These are phyloP conservation scores for Hermaeophaga mercurialis DNA, from an alignment of 2,888 invertebrate species.

Conservation along the genomic window DNA sequence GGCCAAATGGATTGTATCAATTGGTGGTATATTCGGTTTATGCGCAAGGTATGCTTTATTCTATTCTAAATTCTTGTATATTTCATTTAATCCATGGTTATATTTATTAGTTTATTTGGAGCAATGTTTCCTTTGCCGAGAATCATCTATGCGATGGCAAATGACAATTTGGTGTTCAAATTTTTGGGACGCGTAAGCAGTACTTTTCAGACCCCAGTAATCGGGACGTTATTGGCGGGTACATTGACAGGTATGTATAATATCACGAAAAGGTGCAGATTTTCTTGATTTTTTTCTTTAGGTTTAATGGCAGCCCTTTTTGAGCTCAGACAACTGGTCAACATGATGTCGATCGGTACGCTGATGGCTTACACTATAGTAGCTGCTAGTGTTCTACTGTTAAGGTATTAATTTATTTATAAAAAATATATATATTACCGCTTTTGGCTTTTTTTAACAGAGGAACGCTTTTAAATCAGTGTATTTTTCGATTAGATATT, in stretches of 20 bases:
- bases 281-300: slow-evolving; percentile 37
- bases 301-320: slow-evolving; percentile 71
- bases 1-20: slow-evolving; percentile 81
- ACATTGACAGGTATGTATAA: slow-evolving; percentile 30
- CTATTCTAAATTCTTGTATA: no score
- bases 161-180: slow-evolving; percentile 81
- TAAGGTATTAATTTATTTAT: slow-evolving; percentile 62
- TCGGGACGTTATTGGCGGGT: slow-evolving; percentile 29
- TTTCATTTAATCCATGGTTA: no score
- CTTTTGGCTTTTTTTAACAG: no score
- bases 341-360: slow-evolving; percentile 82
- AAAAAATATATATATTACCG: slow-evolving; percentile 10
- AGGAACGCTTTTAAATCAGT: no score
- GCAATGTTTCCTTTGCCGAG: slow-evolving; percentile 86
- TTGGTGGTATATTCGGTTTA: slow-evolving; percentile 85
- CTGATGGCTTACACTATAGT: slow-evolving; percentile 77
- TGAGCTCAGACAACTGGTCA: slow-evolving; percentile 71
- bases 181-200: slow-evolving; percentile 75
- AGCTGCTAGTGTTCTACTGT: slow-evolving; percentile 72
- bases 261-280: no score
- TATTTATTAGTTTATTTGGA: slow-evolving; percentile 76
- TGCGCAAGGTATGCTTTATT: slow-evolving; percentile 74
- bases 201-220: slow-evolving; percentile 74
- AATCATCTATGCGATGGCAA: slow-evolving; percentile 87
- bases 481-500: slow-evolving; percentile 45